Evolutionary conservation across 2,888 invertebrate genomes (phyloP).

Genomic region (Volucella zonaria): DNA sequence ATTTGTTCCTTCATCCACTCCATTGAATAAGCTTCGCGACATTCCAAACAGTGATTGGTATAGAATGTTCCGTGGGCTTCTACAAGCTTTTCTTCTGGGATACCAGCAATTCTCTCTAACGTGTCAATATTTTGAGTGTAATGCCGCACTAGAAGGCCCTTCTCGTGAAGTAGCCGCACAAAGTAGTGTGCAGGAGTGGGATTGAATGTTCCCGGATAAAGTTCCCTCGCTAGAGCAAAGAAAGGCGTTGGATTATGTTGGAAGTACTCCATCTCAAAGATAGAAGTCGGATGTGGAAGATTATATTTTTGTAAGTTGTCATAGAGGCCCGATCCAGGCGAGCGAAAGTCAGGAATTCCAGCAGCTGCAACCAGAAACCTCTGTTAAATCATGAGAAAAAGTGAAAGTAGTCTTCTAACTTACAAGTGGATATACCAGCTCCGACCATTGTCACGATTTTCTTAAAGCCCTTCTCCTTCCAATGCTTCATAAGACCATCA

Average conservation of each 20-base stretch:
- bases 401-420: constrained; percentile 80
- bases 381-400: not conserved
- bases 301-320: constrained; percentile 95
- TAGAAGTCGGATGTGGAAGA: constrained; percentile 94
- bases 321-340: constrained; percentile 95
- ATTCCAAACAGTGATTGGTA: constrained; percentile 92
- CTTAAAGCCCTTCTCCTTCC: constrained; percentile 89
- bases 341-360: constrained; percentile 98
- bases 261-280: constrained; percentile 96
- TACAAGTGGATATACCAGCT: constrained; percentile 98
- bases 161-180: constrained; percentile 91
- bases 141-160: constrained; percentile 89
- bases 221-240: constrained; percentile 93
- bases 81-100: constrained; percentile 92
- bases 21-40: constrained; percentile 88
- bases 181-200: constrained; percentile 97
- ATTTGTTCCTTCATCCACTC: constrained; percentile 94
- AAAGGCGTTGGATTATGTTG: constrained; percentile 95
- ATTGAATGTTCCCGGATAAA: constrained; percentile 93
- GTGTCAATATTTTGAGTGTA: constrained; percentile 97
- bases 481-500: constrained; percentile 91
- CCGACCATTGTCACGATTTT: constrained; percentile 97
- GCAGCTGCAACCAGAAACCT: constrained; percentile 77
- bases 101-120: constrained; percentile 92
- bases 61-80: constrained; percentile 98